These are phyloP conservation scores for Malthinus flaveolus DNA, from an alignment of 2,888 invertebrate genomes.

Conservation along the genomic window DNA sequence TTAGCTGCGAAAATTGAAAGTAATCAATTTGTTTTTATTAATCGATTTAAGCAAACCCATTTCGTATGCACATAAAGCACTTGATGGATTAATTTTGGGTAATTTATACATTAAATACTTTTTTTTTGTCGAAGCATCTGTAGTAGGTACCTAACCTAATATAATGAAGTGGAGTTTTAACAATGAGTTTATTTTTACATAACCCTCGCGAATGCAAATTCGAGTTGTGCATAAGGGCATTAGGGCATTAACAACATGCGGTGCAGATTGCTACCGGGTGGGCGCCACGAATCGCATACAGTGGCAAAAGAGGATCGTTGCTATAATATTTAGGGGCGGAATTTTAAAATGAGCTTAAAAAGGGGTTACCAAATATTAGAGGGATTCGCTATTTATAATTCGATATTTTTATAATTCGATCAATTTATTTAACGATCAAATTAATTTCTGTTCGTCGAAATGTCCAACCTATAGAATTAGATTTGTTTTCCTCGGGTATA, in stretches of 20 bases:
- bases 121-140: neutral
- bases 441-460: slow-evolving; percentile 8
- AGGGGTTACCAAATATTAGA: slow-evolving; percentile 6
- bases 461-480: slow-evolving; percentile 13
- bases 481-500: slow-evolving; percentile 14
- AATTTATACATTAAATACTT: neutral
- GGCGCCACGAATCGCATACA: slow-evolving; percentile 26
- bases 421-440: neutral
- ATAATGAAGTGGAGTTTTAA: slow-evolving; percentile 12
- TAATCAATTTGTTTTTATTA: neutral
- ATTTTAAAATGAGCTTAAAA: slow-evolving; percentile 45
- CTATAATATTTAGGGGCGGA: slow-evolving; percentile 43
- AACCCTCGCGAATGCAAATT: slow-evolving; percentile 32
- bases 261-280: slow-evolving; percentile 34
- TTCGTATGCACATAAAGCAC: neutral
- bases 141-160: neutral
- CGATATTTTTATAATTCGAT: neutral
- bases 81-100: no score
- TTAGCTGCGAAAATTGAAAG: neutral
- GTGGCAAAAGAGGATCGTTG: slow-evolving; percentile 29
- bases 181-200: slow-evolving; percentile 7
- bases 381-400: slow-evolving; percentile 9
- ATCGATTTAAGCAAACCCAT: neutral
- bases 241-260: slow-evolving; percentile 36
- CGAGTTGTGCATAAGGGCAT: slow-evolving; percentile 17